A percentile compares a stretch with the other conserved stretches of the same genome.
Evolutionary conservation across 92 coral and sea anemone genomes (phyloP).

Genomic region (Porites evermanni): DNA sequence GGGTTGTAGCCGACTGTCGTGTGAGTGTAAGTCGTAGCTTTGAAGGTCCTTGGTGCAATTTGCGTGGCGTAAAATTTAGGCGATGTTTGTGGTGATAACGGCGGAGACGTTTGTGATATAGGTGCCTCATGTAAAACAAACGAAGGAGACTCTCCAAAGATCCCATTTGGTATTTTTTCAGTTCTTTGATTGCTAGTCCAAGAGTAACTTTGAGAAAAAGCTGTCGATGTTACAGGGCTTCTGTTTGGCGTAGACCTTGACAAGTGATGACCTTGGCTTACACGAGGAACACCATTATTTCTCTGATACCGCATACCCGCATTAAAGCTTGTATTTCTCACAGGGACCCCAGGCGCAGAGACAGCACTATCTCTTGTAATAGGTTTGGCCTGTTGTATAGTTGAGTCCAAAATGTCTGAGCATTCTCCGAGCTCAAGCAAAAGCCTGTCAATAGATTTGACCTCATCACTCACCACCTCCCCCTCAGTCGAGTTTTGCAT

Average conservation of each 20-base stretch:
- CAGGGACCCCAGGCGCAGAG: slow-evolving; percentile 66
- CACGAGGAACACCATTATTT: slow-evolving; percentile 17
- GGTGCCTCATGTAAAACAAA: slow-evolving; percentile 69
- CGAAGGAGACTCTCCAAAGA: slow-evolving; percentile 1
- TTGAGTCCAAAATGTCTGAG: slow-evolving; percentile 71
- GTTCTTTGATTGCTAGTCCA: slow-evolving; percentile 47
- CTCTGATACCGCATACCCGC: slow-evolving; percentile 35
- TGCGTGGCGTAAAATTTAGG: slow-evolving; percentile 83
- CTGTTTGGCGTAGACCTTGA: not conserved
- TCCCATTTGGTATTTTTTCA: slow-evolving; percentile 41
- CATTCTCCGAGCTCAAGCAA: slow-evolving; percentile 86
- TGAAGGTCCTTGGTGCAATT: slow-evolving; percentile 64
- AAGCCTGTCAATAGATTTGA: slow-evolving; percentile 86
- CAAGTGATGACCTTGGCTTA: not conserved
- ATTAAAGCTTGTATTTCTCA: slow-evolving; percentile 84
- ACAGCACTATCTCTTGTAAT: not conserved
- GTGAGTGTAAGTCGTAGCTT: slow-evolving; percentile 51
- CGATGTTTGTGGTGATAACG: slow-evolving; percentile 54
- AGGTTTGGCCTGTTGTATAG: slow-evolving; percentile 60
- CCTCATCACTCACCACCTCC: slow-evolving; percentile 64
- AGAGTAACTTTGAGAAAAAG: slow-evolving; percentile 27
- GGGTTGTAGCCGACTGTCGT: slow-evolving; percentile 57
- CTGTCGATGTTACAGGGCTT: not conserved
- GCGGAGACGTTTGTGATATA: slow-evolving; percentile 66
- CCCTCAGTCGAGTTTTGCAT: slow-evolving; percentile 62